Evolutionary conservation across 2,797 vertebrate species (phyloP).

Genomic region (Neosilurus hyrtlii): DNA sequence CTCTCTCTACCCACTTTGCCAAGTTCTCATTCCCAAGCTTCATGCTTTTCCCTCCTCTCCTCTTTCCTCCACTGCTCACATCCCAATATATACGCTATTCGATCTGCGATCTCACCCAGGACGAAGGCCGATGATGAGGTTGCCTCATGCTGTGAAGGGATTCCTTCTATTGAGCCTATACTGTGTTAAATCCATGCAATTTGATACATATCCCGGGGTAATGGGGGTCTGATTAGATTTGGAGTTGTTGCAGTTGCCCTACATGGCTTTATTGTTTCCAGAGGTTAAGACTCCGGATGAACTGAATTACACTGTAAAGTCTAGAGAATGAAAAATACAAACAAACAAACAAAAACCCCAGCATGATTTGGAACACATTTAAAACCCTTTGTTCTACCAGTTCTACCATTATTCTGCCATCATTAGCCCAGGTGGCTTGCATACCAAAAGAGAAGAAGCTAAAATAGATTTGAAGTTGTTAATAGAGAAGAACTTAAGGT

Average conservation of each 20-base stretch:
- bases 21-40: slow-evolving; percentile 17
- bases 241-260: background rate
- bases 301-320: background rate
- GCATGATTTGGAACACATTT: background rate
- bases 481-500: background rate
- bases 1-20: background rate
- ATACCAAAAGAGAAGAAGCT: background rate
- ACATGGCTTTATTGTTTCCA: background rate
- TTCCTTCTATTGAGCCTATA: slow-evolving; percentile 35
- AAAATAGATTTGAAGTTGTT: background rate
- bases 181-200: slow-evolving; percentile 17
- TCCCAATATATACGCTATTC: slow-evolving; percentile 2
- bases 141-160: slow-evolving; percentile 21
- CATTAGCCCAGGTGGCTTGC: background rate
- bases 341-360: background rate
- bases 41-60: background rate
- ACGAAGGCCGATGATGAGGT: slow-evolving; percentile 12
- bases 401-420: background rate
- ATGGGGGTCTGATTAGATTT: background rate
- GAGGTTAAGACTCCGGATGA: background rate
- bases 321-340: no score
- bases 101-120: slow-evolving; percentile 16
- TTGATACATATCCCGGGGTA: slow-evolving; percentile 17
- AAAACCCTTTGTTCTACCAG: background rate
- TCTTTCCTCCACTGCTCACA: background rate